phyloP scores from a whole-genome alignment of 1,140 invertebrate genomes.

The Aphelinus atriplicis region DNA sequence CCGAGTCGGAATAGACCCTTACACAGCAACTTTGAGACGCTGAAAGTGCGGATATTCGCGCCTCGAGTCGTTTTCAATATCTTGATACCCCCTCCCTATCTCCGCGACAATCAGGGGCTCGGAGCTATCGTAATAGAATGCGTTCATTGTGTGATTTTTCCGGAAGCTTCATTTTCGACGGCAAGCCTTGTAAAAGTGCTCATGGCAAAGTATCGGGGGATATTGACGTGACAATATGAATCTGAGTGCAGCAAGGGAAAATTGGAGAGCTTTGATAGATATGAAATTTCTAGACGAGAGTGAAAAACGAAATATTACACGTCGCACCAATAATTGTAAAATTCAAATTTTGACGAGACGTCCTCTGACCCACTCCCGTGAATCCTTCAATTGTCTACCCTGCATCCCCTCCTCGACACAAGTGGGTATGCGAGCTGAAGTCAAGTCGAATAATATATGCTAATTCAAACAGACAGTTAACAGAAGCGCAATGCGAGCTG shows the following conservation, averaged over 20 bases:
- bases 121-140: neutral
- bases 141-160: constrained; percentile 2
- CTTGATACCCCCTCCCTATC: neutral
- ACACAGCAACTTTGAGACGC: neutral
- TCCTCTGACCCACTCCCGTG: too few relatives aligned
- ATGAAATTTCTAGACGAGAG: too few relatives aligned
- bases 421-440: too few relatives aligned
- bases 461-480: constrained; percentile 6
- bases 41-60: constrained; percentile 27
- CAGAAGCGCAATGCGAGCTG: constrained; percentile 2
- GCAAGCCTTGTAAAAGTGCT: neutral
- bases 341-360: too few relatives aligned
- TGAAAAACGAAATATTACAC: neutral
- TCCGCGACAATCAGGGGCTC: too few relatives aligned
- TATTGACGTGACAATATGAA: too few relatives aligned
- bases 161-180: neutral
- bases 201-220: too few relatives aligned
- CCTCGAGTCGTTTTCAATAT: constrained; percentile 31
- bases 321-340: neutral
- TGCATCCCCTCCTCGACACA: too few relatives aligned
- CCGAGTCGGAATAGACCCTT: neutral
- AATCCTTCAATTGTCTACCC: too few relatives aligned
- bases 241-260: too few relatives aligned
- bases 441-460: neutral
- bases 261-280: too few relatives aligned